phyloP scores from a whole-genome alignment of 1,140 invertebrate genomes.

The Trachymyrmex cornetzi region DNA sequence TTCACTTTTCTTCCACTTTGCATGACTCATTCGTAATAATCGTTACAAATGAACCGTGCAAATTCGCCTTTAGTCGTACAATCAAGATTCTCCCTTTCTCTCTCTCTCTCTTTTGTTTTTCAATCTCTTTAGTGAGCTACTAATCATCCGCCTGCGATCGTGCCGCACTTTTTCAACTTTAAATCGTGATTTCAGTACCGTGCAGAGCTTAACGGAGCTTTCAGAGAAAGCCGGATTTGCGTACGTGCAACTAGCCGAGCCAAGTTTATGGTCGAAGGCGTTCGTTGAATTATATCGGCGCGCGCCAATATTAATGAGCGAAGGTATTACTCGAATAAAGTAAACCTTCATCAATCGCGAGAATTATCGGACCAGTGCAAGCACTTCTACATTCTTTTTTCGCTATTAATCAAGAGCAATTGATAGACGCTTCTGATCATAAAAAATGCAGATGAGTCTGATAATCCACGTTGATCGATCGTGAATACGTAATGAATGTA shows the following conservation, averaged over 20 bases:
- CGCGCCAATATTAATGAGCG: conserved; percentile 47
- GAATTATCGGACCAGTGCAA: conserved; percentile 22
- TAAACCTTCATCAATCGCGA: conserved; percentile 55
- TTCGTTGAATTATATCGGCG: conserved; percentile 46
- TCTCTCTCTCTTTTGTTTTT: background rate
- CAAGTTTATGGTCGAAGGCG: conserved; percentile 34
- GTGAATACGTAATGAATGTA: background rate
- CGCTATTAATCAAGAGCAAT: background rate
- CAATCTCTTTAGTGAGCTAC: background rate
- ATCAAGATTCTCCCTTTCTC: background rate
- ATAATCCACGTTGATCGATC: conserved; percentile 1
- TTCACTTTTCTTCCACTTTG: conserved; percentile 28
- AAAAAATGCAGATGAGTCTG: conserved; percentile 6
- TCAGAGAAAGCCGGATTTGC: conserved; percentile 26
- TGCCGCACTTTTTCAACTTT: conserved; percentile 32
- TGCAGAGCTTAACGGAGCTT: conserved; percentile 50
- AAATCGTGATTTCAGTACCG: conserved; percentile 9
- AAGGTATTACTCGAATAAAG: background rate
- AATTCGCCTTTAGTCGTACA: conserved; percentile 19
- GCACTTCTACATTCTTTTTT: background rate
- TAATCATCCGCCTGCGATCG: conserved; percentile 9
- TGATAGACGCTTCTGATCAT: conserved; percentile 5
- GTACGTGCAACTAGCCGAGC: conserved; percentile 22
- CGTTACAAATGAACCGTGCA: conserved; percentile 23
- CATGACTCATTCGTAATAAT: conserved; percentile 38